Conservation (phyloP, 2,113 vertebrate genomes). For the Hystrix cristata region DNA sequence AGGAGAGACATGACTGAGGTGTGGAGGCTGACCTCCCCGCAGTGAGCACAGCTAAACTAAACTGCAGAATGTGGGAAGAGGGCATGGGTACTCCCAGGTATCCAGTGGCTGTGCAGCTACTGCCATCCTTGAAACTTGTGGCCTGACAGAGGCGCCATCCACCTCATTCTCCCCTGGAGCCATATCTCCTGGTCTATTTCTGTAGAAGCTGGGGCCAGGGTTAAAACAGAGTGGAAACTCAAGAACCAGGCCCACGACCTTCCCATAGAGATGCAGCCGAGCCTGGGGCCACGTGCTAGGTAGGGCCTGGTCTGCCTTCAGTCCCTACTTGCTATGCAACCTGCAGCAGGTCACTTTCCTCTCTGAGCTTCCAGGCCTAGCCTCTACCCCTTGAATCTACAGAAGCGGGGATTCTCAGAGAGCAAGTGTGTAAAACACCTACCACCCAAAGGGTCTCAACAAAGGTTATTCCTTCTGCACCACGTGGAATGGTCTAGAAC, state of each 20-base stretch:
- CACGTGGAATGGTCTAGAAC: background rate
- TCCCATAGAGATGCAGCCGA: background rate
- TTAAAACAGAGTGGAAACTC: background rate
- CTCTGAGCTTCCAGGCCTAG: background rate
- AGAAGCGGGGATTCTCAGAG: background rate
- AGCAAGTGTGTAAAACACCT: conserved; percentile 1
- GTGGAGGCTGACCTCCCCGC: background rate
- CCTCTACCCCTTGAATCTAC: background rate
- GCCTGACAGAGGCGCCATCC: background rate
- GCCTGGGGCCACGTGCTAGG: background rate
- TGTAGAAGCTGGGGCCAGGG: background rate
- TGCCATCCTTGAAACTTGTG: background rate
- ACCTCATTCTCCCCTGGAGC: background rate
- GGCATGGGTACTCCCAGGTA: background rate
- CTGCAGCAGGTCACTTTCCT: background rate
- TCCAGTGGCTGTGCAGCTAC: too few relatives aligned
- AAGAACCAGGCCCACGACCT: background rate
- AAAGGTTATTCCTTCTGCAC: background rate
- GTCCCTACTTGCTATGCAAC: background rate
- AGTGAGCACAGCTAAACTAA: background rate
- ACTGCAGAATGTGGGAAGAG: background rate
- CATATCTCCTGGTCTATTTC: background rate
- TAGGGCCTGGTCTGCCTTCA: background rate
- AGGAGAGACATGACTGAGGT: background rate
- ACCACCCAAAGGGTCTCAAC: background rate